These are phyloP conservation scores for Agonopterix heracliana DNA, from an alignment of 2,888 invertebrate species.

Conservation along the genomic window DNA sequence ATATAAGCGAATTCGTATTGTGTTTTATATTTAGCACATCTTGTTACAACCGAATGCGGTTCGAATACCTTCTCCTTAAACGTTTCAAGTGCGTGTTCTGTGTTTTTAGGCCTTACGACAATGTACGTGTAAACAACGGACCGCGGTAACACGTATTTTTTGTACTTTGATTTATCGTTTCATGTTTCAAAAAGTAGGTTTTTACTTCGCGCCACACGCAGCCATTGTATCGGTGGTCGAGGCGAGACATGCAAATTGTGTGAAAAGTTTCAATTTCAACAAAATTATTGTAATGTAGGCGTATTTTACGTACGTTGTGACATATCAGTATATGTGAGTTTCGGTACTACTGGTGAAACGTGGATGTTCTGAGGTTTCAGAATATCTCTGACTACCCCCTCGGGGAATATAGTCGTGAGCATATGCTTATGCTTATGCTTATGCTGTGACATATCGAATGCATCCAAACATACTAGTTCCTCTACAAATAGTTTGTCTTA, in stretches of 20 bases:
- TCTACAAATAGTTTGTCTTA: too few species aligned
- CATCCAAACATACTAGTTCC: too few species aligned
- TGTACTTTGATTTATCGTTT: constrained; percentile 72
- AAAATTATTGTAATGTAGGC: neutral
- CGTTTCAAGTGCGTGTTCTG: constrained; percentile 27
- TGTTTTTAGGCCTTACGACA: constrained; percentile 56
- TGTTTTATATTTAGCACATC: constrained; percentile 3
- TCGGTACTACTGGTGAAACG: too few species aligned
- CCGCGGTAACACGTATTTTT: constrained; percentile 68
- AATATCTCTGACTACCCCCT: too few species aligned
- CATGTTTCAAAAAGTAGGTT: constrained; percentile 63
- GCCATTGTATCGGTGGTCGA: constrained; percentile 34
- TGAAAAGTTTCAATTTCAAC: constrained; percentile 14
- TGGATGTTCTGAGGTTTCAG: too few species aligned
- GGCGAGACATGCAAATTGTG: constrained; percentile 39
- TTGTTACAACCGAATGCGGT: constrained; percentile 15
- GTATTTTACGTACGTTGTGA: too few species aligned
- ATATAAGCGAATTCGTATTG: constrained; percentile 8
- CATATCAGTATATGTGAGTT: too few species aligned
- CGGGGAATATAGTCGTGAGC: too few species aligned
- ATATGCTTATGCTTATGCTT: neutral
- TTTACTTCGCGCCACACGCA: constrained; percentile 65
- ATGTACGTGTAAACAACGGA: constrained; percentile 63
- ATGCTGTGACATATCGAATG: too few species aligned
- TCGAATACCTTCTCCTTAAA: constrained; percentile 43